Evolutionary conservation across 1,140 invertebrate genomes (phyloP), one percentile per base, ranked within the genome.

Genomic region (Brachionus rotundiformis): DNA sequence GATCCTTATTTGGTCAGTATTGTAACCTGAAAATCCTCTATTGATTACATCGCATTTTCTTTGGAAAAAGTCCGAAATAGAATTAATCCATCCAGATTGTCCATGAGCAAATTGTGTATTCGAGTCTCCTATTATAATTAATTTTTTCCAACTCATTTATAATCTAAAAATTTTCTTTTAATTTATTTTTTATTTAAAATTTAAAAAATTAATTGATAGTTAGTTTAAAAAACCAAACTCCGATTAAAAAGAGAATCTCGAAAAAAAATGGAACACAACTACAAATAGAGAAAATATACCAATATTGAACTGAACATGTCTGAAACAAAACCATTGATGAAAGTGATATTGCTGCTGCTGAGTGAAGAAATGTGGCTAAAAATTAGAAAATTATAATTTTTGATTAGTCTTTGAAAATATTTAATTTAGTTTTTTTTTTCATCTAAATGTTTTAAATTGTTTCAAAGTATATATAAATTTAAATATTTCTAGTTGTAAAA

Each of bases 1-100:
- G 10, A 85, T 79, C 23, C 85, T 85, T 79, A 86, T 86, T 83
- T 84, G 86, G 19, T 86, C 83, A 8, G 84, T 84, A 76, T 87
- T 89, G 82, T 89, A 89, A 0, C 88, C 88, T 44, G 87, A 88
- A 83, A 88, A 88, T 11, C 88, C 88, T 23, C 88, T 82, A 44
- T 84, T 85, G 3, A 89, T 83, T 0, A 89, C 85, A 84, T 89
- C 88, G 85, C 86, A 88, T 80, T 86, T 85, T 83, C 88, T 88
- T 63, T 79, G 76, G n/a, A 59, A 79, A 23, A 36, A 39, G 33
- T 79, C 33, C 5, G 76, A 31, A 19, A 79, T 10, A n/a, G n/a
- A 29, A 27, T 41, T 79, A 29, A 63, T 19, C 76, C 76, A 79
- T 19, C 47, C 76, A 19, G 76, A 54, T 11, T 6, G 6, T 16